phyloP scores from a whole-genome alignment of 2,113 vertebrate species.

The Prietella phreatophila region DNA sequence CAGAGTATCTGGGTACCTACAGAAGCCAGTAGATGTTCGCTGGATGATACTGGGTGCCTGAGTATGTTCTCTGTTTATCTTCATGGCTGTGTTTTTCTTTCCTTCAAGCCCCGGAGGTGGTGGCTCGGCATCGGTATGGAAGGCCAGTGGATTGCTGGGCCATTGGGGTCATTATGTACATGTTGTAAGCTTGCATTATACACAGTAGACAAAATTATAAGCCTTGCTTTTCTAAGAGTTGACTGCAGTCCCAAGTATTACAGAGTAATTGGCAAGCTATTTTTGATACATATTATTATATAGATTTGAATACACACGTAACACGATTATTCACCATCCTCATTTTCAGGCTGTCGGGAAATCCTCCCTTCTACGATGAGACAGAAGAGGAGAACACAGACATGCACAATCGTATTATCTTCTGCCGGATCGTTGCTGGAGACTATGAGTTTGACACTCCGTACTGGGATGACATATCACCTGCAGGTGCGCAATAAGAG shows the following conservation, averaged over 20 bases:
- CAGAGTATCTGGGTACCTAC: conserved; percentile 78
- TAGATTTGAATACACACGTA: neutral
- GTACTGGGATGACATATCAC: conserved; percentile 83
- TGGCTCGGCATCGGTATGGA: conserved; percentile 80
- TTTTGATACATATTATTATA: neutral
- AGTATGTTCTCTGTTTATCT: neutral
- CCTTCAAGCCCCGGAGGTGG: conserved; percentile 78
- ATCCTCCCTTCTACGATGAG: conserved; percentile 83
- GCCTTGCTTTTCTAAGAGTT: neutral
- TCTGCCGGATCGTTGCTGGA: conserved; percentile 82
- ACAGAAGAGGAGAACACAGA: conserved; percentile 80
- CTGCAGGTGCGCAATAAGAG: conserved; percentile 69
- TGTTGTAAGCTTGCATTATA: conserved; percentile 73
- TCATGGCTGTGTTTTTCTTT: conserved; percentile 12
- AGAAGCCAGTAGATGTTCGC: neutral
- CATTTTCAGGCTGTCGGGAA: conserved; percentile 76
- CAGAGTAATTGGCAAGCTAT: neutral
- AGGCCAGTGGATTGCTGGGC: conserved; percentile 85
- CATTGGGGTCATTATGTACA: conserved; percentile 82
- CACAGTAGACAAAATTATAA: neutral
- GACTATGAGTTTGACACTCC: conserved; percentile 84
- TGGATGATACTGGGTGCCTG: neutral
- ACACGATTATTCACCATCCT: neutral
- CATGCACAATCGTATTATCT: conserved; percentile 81
- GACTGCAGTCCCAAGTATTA: neutral